A percentile compares a stretch with the other conserved stretches of the same genome.
phyloP scores from a whole-genome alignment of 1,140 invertebrate genomes.

The Procambarus clarkii region DNA sequence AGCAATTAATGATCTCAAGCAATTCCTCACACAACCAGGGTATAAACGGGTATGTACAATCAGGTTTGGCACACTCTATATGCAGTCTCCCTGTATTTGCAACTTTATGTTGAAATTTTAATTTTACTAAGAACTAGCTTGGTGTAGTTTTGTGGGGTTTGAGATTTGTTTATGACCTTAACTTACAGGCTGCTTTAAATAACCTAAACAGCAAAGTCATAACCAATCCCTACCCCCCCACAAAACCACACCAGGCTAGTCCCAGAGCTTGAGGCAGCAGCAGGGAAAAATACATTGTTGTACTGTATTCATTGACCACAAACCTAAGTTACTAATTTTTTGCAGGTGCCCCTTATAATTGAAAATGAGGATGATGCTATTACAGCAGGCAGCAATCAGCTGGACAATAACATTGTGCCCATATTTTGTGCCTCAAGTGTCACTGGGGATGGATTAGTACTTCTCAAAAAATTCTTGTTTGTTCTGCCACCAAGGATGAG shows the following conservation, averaged over 20 bases:
- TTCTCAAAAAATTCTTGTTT: slow-evolving; percentile 88
- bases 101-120: too few relatives aligned
- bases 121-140: too few relatives aligned
- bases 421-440: slow-evolving; percentile 98
- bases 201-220: too few relatives aligned
- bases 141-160: neutral
- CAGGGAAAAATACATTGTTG: too few relatives aligned
- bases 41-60: slow-evolving; percentile 78
- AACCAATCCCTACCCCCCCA: too few relatives aligned
- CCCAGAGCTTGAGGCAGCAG: too few relatives aligned
- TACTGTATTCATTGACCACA: too few relatives aligned
- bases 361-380: slow-evolving; percentile 85
- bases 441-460: slow-evolving; percentile 88
- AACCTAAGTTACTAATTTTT: neutral
- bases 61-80: too few relatives aligned
- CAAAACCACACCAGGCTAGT: too few relatives aligned
- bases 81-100: too few relatives aligned
- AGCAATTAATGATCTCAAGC: slow-evolving; percentile 81
- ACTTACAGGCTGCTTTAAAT: too few relatives aligned
- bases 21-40: slow-evolving; percentile 80
- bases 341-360: slow-evolving; percentile 80
- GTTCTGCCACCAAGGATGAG: slow-evolving; percentile 84
- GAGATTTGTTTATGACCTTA: too few relatives aligned
- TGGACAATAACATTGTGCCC: slow-evolving; percentile 84
- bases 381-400: slow-evolving; percentile 81